phyloP scores from a whole-genome alignment of 2,797 vertebrate genomes.

The Lithobates sylvaticus region DNA sequence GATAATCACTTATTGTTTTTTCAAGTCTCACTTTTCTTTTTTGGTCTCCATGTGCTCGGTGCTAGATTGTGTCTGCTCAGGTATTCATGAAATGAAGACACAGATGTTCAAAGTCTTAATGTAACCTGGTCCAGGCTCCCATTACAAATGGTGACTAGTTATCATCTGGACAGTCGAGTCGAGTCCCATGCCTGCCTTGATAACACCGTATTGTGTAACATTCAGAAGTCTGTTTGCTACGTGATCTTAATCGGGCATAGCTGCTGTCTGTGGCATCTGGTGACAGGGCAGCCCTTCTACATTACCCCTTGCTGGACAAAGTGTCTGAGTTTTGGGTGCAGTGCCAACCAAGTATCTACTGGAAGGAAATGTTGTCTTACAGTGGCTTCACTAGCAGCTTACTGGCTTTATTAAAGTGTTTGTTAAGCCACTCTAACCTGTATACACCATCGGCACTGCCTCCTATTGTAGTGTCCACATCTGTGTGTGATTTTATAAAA shows the following conservation, averaged over 20 bases:
- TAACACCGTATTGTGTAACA: neutral
- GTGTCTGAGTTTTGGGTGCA: neutral
- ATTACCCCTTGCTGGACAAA: neutral
- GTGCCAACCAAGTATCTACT: neutral
- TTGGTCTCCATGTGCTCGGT: too few relatives aligned
- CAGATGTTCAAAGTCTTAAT: neutral
- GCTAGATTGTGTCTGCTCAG: neutral
- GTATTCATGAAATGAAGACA: neutral
- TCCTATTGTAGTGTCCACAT: too few relatives aligned
- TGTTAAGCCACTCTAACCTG: too few relatives aligned
- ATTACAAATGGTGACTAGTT: neutral
- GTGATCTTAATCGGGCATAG: neutral
- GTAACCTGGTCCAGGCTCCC: neutral
- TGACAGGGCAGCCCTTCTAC: neutral
- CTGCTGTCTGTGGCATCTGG: neutral
- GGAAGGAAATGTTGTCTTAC: neutral
- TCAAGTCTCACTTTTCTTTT: neutral
- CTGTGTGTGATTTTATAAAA: too few relatives aligned
- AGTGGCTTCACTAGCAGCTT: neutral
- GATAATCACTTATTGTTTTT: neutral
- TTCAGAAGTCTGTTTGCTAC: neutral
- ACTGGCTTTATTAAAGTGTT: too few relatives aligned
- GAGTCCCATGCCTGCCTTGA: neutral
- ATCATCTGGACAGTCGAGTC: neutral
- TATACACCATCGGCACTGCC: too few relatives aligned